These are phyloP conservation scores for Diglossa cyanea DNA, from an alignment of 2,797 vertebrate genomes.

Conservation along the genomic window DNA sequence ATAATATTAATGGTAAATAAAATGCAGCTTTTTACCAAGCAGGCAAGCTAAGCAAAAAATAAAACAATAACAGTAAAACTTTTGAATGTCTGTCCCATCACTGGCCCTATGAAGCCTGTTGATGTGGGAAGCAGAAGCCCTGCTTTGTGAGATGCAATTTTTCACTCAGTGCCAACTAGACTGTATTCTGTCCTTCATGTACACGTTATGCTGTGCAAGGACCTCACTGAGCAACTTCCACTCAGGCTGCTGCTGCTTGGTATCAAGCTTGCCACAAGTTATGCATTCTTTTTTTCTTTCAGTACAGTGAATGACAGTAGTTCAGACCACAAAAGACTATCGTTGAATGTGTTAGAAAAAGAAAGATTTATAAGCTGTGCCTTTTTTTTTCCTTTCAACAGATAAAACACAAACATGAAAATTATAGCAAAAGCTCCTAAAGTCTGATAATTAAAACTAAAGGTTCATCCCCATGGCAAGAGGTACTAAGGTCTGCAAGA, in stretches of 20 bases:
- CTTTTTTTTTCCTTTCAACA: constrained; percentile 11
- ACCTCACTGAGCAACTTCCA: not conserved
- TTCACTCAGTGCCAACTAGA: not conserved
- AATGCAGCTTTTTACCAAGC: not conserved
- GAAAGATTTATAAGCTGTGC: constrained; percentile 50
- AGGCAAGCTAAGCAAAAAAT: not conserved
- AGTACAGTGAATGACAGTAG: not conserved
- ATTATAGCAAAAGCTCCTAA: constrained; percentile 41
- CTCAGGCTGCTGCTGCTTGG: not conserved
- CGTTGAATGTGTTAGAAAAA: constrained; percentile 50
- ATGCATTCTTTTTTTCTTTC: not conserved
- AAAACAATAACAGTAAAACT: not conserved
- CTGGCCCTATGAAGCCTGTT: not conserved
- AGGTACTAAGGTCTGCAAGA: constrained; percentile 40
- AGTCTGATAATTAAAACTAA: constrained; percentile 61
- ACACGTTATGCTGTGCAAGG: not conserved
- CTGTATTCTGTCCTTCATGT: not conserved
- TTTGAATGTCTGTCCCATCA: not conserved
- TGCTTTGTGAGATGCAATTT: not conserved
- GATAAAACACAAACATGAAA: constrained; percentile 49
- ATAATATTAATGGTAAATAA: constrained; percentile 32
- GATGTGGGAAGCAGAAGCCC: not conserved
- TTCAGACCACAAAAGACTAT: constrained; percentile 43
- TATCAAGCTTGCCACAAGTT: not conserved
- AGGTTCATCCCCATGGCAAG: not conserved